phyloP scores from a whole-genome alignment of 2,113 vertebrate species.

The Oreocharis arfaki region DNA sequence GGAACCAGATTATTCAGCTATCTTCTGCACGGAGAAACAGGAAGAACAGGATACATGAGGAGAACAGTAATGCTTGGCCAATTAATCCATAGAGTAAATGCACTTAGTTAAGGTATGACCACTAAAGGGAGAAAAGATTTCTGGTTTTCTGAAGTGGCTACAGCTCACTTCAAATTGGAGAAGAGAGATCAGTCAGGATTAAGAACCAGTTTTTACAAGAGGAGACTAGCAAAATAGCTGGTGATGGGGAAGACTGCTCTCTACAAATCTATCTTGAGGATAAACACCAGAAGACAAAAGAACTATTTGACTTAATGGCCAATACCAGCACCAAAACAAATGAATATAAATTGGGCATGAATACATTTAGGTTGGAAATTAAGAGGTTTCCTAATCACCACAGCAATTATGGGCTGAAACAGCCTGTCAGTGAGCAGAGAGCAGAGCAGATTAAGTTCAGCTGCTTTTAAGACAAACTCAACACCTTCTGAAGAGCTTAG shows the following conservation, averaged over 20 bases:
- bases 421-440: neutral
- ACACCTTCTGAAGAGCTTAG: neutral
- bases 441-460: neutral
- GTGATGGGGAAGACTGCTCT: neutral
- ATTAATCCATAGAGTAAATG: neutral
- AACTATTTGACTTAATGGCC: constrained; percentile 2
- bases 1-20: neutral
- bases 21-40: neutral
- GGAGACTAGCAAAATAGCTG: neutral
- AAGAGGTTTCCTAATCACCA: neutral
- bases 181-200: neutral
- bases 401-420: neutral
- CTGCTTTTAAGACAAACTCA: neutral
- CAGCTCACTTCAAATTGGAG: neutral
- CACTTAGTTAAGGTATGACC: neutral
- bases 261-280: neutral
- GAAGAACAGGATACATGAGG: neutral
- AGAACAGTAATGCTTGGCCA: neutral
- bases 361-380: constrained; percentile 24
- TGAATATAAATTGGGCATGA: neutral
- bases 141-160: neutral
- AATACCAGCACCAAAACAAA: constrained; percentile 24
- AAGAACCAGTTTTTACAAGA: constrained; percentile 1
- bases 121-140: neutral
- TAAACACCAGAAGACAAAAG: constrained; percentile 33